Evolutionary conservation across 2,113 vertebrate genomes (phyloP).

Genomic region (Ciconia maguari): DNA sequence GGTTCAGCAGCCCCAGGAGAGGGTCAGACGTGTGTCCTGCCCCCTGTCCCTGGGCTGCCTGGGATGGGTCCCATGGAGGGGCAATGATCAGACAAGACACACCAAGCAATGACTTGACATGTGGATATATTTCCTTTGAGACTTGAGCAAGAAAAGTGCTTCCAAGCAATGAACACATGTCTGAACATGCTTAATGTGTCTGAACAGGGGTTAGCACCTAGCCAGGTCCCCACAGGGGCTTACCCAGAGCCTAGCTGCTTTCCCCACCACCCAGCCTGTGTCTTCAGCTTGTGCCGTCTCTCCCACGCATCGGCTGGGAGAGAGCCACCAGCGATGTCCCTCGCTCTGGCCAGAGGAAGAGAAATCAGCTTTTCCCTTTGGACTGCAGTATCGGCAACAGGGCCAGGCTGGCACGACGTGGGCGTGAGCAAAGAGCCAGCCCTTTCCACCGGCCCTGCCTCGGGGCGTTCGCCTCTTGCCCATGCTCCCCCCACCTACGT

Average conservation of each 20-base stretch:
- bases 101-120: background rate
- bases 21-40: accelerated
- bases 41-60: accelerated
- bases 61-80: background rate
- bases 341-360: background rate
- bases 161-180: accelerated
- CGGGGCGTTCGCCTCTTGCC: accelerated
- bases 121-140: background rate
- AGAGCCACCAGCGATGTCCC: accelerated
- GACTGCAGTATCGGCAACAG: background rate
- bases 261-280: background rate
- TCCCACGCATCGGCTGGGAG: background rate
- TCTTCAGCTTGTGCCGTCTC: background rate
- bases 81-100: background rate
- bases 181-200: background rate
- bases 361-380: background rate
- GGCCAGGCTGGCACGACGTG: background rate
- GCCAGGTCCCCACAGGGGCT: background rate
- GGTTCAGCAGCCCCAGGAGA: background rate
- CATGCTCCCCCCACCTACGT: accelerated
- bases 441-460: background rate
- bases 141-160: background rate
- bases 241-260: background rate
- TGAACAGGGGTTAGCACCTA: background rate
- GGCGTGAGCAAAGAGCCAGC: accelerated